These are phyloP conservation scores for Steatocranus sp. DNA, from an alignment of 2,797 vertebrate genomes.

Conservation along the genomic window DNA sequence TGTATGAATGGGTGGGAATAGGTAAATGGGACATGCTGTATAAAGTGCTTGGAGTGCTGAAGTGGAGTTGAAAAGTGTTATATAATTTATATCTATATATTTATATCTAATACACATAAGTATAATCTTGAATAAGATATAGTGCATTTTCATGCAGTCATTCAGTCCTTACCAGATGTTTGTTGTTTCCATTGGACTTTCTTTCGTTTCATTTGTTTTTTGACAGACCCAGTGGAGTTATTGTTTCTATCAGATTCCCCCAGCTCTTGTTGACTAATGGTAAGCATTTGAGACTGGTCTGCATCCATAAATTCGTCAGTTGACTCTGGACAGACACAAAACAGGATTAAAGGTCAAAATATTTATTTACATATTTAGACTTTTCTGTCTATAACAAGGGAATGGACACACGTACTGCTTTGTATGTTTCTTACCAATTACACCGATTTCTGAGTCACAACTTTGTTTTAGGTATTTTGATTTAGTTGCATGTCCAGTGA, in stretches of 20 bases:
- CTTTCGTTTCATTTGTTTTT: not conserved
- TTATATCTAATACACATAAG: not conserved
- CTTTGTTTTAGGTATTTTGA: not conserved
- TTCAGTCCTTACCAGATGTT: slow-evolving; percentile 28
- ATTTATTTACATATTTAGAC: not conserved
- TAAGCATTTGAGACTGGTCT: not conserved
- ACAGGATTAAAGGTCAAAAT: not conserved
- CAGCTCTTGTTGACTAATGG: not conserved
- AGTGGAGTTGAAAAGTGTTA: not conserved
- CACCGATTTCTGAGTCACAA: slow-evolving; percentile 1
- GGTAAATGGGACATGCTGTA: not conserved
- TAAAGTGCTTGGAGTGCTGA: not conserved
- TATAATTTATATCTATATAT: not conserved
- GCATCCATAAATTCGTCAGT: not conserved
- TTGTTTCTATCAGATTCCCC: not conserved
- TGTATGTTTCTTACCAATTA: slow-evolving; percentile 11
- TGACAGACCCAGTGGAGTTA: not conserved
- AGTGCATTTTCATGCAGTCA: not conserved
- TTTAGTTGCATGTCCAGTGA: not conserved
- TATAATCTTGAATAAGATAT: not conserved
- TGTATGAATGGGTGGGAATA: not conserved
- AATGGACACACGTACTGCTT: not conserved
- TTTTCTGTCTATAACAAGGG: not conserved
- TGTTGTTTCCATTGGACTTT: slow-evolving; percentile 32
- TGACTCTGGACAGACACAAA: not conserved